These are phyloP conservation scores for Grus americana DNA, from an alignment of 2,113 vertebrate species.

Conservation along the genomic window DNA sequence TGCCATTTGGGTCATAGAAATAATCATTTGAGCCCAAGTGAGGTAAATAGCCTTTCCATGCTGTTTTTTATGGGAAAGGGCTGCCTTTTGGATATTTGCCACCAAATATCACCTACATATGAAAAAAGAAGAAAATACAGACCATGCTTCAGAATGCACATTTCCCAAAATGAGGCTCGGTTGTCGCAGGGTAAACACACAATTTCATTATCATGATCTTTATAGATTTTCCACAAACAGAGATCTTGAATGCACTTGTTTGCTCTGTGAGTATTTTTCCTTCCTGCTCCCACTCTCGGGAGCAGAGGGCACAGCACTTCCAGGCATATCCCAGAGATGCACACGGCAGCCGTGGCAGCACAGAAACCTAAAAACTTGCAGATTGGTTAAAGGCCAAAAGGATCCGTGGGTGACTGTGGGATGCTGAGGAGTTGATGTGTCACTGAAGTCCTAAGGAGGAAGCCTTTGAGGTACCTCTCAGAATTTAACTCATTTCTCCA, in stretches of 20 bases:
- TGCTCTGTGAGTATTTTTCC: neutral
- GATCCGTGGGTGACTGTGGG: neutral
- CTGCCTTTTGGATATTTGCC: neutral
- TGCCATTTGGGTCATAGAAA: neutral
- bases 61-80: neutral
- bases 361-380: neutral
- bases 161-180: neutral
- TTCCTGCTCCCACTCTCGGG: neutral
- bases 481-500: neutral
- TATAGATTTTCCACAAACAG: neutral
- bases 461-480: neutral
- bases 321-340: neutral
- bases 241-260: neutral
- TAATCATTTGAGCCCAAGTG: neutral
- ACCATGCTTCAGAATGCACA: rapidly evolving
- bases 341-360: rapidly evolving
- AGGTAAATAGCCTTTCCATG: neutral
- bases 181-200: neutral
- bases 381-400: neutral
- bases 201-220: neutral
- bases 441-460: neutral
- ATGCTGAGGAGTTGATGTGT: neutral
- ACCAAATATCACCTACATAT: neutral
- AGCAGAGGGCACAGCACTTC: neutral
- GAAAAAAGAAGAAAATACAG: neutral